Evolutionary conservation across 2,113 vertebrate genomes (phyloP).

Genomic region (Deroptyus accipitrinus): DNA sequence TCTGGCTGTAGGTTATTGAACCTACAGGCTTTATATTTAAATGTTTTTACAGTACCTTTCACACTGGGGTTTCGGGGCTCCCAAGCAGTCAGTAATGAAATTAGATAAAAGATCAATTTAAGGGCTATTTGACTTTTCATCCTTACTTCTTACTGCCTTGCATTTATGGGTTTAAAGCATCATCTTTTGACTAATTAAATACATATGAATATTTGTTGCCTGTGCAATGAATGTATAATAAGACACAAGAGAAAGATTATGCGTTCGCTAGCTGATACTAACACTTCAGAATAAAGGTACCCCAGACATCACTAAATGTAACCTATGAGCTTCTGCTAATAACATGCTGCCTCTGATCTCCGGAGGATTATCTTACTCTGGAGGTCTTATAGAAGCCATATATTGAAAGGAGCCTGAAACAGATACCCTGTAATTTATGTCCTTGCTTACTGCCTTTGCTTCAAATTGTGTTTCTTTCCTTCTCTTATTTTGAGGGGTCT

Average conservation of each 20-base stretch:
- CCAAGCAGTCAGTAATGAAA: background rate
- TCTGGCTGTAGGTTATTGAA: background rate
- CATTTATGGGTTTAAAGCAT: background rate
- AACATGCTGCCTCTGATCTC: background rate
- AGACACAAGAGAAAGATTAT: constrained; percentile 17
- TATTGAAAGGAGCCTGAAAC: constrained; percentile 34
- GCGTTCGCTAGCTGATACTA: background rate
- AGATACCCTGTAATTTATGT: constrained; percentile 18
- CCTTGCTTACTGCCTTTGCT: background rate
- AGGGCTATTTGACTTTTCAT: background rate
- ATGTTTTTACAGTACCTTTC: background rate
- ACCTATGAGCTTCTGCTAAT: constrained; percentile 18
- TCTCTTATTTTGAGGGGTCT: background rate
- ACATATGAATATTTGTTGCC: constrained; percentile 18
- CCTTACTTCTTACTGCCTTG: background rate
- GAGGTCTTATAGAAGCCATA: background rate
- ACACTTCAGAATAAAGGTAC: background rate
- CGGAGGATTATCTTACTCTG: background rate
- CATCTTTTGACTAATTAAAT: constrained; percentile 24
- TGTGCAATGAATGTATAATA: constrained; percentile 6
- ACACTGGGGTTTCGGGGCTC: background rate
- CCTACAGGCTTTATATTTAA: background rate
- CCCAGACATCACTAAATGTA: constrained; percentile 7
- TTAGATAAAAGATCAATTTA: background rate
- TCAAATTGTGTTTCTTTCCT: background rate